Percentiles rank a stretch among this genome's conserved stretches.
These are phyloP conservation scores for Melitaea cinxia DNA, from an alignment of 1,140 invertebrate genomes.

Conservation along the genomic window DNA sequence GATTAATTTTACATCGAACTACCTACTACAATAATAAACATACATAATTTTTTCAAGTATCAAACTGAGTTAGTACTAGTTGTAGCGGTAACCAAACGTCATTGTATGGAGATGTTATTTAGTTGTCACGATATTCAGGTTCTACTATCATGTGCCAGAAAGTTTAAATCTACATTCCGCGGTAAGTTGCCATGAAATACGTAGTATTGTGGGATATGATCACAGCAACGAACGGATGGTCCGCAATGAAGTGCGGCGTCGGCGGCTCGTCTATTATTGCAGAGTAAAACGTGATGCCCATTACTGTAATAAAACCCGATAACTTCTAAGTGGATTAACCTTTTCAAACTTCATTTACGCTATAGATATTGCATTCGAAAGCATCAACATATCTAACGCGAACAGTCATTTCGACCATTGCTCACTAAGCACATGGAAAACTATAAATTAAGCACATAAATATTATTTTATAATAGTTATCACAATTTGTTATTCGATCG, in stretches of 20 bases:
- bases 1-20: no score
- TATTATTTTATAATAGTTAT: background rate
- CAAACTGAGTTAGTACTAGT: no score
- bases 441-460: no score
- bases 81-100: no score
- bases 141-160: no score
- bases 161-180: slow-evolving; percentile 32
- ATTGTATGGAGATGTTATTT: no score
- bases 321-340: background rate
- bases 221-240: slow-evolving; percentile 57
- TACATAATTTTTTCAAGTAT: no score
- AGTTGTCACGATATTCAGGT: no score
- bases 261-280: slow-evolving; percentile 44
- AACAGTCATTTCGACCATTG: background rate
- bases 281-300: slow-evolving; percentile 41
- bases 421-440: no score
- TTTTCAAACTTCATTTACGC: background rate
- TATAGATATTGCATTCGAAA: slow-evolving; percentile 17
- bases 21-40: no score
- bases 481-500: background rate
- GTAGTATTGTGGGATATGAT: slow-evolving; percentile 45
- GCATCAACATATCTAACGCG: background rate
- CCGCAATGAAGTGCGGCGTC: slow-evolving; percentile 50
- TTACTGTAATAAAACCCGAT: slow-evolving; percentile 51
- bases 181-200: slow-evolving; percentile 47